These are phyloP conservation scores for Stegostoma tigrinum DNA, from an alignment of 2,113 vertebrate genomes.

Conservation along the genomic window DNA sequence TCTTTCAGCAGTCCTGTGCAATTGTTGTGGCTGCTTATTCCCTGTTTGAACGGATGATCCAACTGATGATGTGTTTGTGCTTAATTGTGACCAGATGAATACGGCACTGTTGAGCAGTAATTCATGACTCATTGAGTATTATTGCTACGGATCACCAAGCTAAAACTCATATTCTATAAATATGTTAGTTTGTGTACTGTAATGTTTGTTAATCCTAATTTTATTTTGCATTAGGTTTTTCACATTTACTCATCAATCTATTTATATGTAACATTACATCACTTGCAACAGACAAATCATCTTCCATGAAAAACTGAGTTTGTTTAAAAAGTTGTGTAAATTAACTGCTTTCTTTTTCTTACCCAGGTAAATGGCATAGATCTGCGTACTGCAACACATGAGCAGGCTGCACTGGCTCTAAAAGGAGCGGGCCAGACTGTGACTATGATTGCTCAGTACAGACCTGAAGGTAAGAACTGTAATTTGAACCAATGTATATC, in stretches of 20 bases:
- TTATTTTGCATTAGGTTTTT: not conserved
- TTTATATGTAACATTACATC: not conserved
- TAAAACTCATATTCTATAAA: not conserved
- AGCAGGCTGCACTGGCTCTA: constrained; percentile 84
- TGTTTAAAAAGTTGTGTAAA: not conserved
- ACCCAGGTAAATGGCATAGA: constrained; percentile 87
- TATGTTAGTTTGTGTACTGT: not conserved
- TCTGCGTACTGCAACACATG: constrained; percentile 84
- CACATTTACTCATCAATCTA: not conserved
- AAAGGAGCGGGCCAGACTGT: constrained; percentile 93
- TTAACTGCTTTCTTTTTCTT: constrained; percentile 27
- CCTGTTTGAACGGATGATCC: not conserved
- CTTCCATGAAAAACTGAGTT: not conserved
- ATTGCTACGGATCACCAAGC: not conserved
- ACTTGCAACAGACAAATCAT: not conserved
- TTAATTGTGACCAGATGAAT: not conserved
- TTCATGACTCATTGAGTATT: not conserved
- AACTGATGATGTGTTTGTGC: not conserved
- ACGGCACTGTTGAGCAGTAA: not conserved
- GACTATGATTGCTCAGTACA: constrained; percentile 89
- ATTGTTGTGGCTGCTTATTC: not conserved
- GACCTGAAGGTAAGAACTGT: constrained; percentile 79
- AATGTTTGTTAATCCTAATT: not conserved
- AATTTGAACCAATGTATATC: not conserved
- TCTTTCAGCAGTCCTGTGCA: not conserved